phyloP scores from a whole-genome alignment of 30 jellyfish, hydroid and myxozoan species.

The Cassiopea andromeda region DNA sequence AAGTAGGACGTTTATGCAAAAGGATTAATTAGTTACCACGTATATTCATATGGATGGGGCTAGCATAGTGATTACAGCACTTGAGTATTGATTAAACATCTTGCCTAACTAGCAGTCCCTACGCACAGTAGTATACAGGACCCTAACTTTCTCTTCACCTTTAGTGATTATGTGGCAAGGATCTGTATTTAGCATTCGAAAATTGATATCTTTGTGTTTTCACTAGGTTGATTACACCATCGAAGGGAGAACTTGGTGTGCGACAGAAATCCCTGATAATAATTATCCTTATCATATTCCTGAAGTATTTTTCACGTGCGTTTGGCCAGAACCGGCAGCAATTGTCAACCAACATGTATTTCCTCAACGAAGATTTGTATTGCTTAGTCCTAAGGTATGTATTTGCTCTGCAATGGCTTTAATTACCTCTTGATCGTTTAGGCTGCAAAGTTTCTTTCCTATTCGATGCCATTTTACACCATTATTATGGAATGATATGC shows the following conservation, averaged over 20 bases:
- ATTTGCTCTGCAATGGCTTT: not conserved
- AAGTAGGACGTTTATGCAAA: no score
- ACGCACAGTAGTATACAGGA: no score
- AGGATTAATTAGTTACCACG: no score
- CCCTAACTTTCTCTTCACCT: no score
- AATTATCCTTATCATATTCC: slow-evolving; percentile 51
- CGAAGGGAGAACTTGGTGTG: slow-evolving; percentile 97
- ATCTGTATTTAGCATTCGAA: no score
- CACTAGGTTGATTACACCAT: slow-evolving; percentile 61
- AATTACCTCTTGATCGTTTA: not conserved
- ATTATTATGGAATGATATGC: no score
- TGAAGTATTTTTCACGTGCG: slow-evolving; percentile 53
- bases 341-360: slow-evolving; percentile 86
- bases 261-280: slow-evolving; percentile 89
- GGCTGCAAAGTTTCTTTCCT: not conserved
- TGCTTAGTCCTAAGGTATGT: slow-evolving; percentile 91
- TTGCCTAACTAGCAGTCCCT: no score
- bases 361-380: slow-evolving; percentile 85
- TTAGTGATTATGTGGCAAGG: no score
- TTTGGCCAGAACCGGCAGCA: slow-evolving; percentile 92
- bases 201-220: not conserved
- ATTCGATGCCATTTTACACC: no score
- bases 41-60: no score
- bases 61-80: no score
- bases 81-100: no score